Evolutionary conservation across 2,888 invertebrate genomes (phyloP), one percentile per base, ranked within the genome.

Genomic region (Rotaria sp.): DNA sequence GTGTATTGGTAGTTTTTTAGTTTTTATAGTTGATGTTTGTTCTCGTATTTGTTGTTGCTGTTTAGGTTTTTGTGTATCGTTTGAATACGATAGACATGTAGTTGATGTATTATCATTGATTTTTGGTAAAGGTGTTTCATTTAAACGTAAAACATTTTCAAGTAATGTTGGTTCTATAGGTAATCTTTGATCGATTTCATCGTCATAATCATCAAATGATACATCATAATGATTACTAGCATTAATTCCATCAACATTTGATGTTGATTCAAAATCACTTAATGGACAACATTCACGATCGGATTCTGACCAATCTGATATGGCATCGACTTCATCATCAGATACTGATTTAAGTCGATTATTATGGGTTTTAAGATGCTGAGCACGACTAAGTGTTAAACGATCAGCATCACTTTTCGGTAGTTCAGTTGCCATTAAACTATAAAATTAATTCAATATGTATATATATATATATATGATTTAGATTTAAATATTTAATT

Each of bases 251-350:
- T 67, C 35, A 67, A 35, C 13, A 67, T 67, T 67, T 67, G 67
- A 67, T 67, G 67, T 45, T 4, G 41, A 80, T n/a, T 80, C 80
- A 26, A 45, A 26, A 45, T 80, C 80, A n/a, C 80, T 80, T 26
- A 80, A 45, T n/a, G 41, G 41, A n/a, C 45, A 26, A 80, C 80
- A 80, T 80, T 80, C 80, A n/a, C 38, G 80, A 45, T 80, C 80
- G 3, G 80, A 80, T 80, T 80, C 45, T n/a, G 45, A 45, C 80
- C 80, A 80, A n/a, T 80, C 80, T 80, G 80, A 80, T 80, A 80
- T 45, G 3, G 21, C 41, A n/a, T 80, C 80, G 26, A 13, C 10
- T 26, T 41, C 41, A 5, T 41, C 45, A 18, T 45, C 45, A 1
- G 80, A 80, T 26, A 45, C 45, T 26, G 80, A 80, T 80, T 7